Evolutionary conservation across 2,888 invertebrate genomes (phyloP).

Genomic region (Esperia sulphurella): DNA sequence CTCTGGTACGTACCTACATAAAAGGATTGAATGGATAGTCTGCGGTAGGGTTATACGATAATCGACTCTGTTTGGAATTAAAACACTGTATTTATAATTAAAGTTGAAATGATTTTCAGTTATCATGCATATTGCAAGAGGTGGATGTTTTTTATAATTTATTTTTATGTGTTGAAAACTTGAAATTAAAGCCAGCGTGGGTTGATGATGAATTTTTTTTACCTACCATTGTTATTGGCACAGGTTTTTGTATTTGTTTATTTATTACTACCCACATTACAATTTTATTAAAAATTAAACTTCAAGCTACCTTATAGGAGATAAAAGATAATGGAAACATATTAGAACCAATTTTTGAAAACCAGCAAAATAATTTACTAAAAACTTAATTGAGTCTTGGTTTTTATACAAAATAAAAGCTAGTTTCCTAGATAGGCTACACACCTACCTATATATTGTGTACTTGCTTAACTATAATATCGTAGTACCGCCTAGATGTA

Average conservation of each 20-base stretch:
- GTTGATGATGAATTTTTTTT: slow-evolving; percentile 45
- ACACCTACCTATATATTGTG: too few relatives aligned
- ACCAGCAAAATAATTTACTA: too few relatives aligned
- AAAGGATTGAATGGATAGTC: slow-evolving; percentile 16
- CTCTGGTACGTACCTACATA: slow-evolving; percentile 16
- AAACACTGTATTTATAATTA: neutral
- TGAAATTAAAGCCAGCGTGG: slow-evolving; percentile 47
- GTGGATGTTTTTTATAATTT: slow-evolving; percentile 34
- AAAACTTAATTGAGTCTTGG: too few relatives aligned
- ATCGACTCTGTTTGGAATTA: slow-evolving; percentile 4
- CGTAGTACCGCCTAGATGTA: too few relatives aligned
- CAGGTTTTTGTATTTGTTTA: slow-evolving; percentile 39
- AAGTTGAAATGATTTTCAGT: neutral
- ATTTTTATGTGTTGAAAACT: slow-evolving; percentile 5
- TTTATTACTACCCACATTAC: neutral
- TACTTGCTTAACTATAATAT: too few relatives aligned
- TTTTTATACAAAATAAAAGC: too few relatives aligned
- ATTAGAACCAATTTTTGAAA: too few relatives aligned
- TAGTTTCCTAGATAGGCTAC: too few relatives aligned
- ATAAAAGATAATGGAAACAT: too few relatives aligned
- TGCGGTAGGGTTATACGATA: slow-evolving; percentile 4
- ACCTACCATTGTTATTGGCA: slow-evolving; percentile 56
- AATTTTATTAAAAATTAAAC: too few relatives aligned
- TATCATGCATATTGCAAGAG: neutral
- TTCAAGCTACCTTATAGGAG: too few relatives aligned